Evolutionary conservation across 2,888 invertebrate species (phyloP).

Genomic region (Seladonia tumulorum): DNA sequence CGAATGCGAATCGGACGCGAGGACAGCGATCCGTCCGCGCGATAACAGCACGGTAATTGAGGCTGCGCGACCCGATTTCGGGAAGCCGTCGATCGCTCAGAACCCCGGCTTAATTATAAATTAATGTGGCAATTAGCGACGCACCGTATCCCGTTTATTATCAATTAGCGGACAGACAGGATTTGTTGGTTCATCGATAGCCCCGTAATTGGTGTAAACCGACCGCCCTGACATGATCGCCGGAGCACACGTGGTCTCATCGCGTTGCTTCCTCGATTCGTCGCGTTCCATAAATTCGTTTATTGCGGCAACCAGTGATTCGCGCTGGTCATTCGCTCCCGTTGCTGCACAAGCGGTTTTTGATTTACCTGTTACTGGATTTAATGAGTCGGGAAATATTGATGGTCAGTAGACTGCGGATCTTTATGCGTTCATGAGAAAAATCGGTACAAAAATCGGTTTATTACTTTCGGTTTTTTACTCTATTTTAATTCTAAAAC

Average conservation of each 20-base stretch:
- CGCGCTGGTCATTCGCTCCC: background rate
- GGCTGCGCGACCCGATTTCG: background rate
- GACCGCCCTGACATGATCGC: background rate
- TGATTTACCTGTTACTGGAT: background rate
- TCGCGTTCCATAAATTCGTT: slow-evolving; percentile 2
- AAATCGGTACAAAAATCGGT: too few relatives aligned
- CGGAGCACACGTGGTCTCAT: background rate
- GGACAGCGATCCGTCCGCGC: slow-evolving; percentile 27
- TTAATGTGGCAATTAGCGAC: slow-evolving; percentile 39
- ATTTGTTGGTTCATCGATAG: slow-evolving; percentile 55
- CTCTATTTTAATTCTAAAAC: too few relatives aligned
- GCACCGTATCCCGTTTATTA: slow-evolving; percentile 32
- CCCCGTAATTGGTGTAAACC: slow-evolving; percentile 46
- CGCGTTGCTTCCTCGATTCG: slow-evolving; percentile 5
- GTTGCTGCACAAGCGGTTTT: background rate
- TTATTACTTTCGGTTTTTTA: too few relatives aligned
- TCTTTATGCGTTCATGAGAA: too few relatives aligned
- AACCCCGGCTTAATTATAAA: slow-evolving; percentile 39
- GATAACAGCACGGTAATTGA: slow-evolving; percentile 45
- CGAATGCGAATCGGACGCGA: slow-evolving; percentile 26
- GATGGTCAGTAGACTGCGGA: background rate
- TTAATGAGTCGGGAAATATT: background rate
- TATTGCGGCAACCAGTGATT: background rate
- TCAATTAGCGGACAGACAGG: slow-evolving; percentile 34
- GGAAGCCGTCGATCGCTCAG: background rate